Evolutionary conservation across 64 coral and sea anemone genomes (phyloP).

Genomic region (Astreopora myriophthalma): DNA sequence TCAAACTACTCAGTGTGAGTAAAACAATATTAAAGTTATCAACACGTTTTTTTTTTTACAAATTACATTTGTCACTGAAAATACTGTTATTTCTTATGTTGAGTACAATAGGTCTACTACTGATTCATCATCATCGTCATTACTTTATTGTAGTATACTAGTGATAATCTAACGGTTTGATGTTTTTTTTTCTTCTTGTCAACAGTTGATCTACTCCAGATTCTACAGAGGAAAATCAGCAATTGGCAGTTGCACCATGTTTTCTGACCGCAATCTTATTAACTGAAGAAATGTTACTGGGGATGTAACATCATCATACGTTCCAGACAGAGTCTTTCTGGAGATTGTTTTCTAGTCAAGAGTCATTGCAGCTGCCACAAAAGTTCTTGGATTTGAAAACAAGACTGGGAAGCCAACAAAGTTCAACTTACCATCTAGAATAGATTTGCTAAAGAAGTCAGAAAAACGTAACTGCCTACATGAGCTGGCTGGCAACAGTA

Average conservation of each 20-base stretch:
- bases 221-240: constrained; percentile 74
- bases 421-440: constrained; percentile 15
- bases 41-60: background rate
- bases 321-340: constrained; percentile 72
- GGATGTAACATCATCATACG: constrained; percentile 42
- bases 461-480: constrained; percentile 62
- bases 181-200: background rate
- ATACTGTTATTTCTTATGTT: background rate
- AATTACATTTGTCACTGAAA: background rate
- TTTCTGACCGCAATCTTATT: constrained; percentile 68
- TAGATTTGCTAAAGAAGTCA: constrained; percentile 55
- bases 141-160: background rate
- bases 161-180: background rate
- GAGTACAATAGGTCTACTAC: background rate
- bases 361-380: constrained; percentile 61
- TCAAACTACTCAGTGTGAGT: constrained; percentile 33
- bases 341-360: constrained; percentile 58
- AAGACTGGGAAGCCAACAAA: constrained; percentile 43
- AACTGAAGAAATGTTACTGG: constrained; percentile 65
- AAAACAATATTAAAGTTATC: background rate
- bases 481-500: constrained; percentile 32
- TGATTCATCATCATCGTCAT: background rate
- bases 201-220: constrained; percentile 67
- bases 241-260: constrained; percentile 66
- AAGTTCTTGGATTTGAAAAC: constrained; percentile 48